phyloP scores from a whole-genome alignment of 2,113 vertebrate species.

The Xiphophorus hellerii region DNA sequence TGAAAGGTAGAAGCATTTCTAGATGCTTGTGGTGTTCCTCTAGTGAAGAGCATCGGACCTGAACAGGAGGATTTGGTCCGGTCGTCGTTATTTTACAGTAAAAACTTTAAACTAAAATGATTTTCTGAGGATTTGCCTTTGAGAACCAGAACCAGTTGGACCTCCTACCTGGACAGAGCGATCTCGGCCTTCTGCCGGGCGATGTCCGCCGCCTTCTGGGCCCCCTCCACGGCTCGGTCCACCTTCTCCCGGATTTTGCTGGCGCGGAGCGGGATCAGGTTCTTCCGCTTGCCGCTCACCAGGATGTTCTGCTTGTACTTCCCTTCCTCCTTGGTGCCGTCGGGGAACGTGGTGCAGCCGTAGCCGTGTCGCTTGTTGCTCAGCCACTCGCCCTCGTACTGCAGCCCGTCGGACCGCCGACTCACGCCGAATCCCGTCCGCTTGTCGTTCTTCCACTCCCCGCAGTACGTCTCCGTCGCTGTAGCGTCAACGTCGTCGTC shows the following conservation, averaged over 20 bases:
- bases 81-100: too few relatives aligned
- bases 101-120: too few relatives aligned
- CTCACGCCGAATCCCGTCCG: conserved; percentile 92
- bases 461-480: conserved; percentile 92
- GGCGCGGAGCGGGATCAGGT: conserved; percentile 94
- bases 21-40: too few relatives aligned
- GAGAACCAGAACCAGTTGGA: background rate
- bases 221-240: conserved; percentile 91
- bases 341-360: conserved; percentile 95
- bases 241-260: conserved; percentile 99
- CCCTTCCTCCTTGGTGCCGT: conserved; percentile 96
- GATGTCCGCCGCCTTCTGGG: conserved; percentile 90
- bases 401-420: conserved; percentile 92
- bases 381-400: conserved; percentile 96
- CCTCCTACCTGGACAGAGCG: conserved; percentile 90
- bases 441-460: conserved; percentile 98
- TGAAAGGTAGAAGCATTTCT: too few relatives aligned
- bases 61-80: too few relatives aligned
- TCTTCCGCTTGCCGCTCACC: conserved; percentile 96
- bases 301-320: conserved; percentile 98
- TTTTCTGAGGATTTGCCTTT: too few relatives aligned
- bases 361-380: conserved; percentile 96
- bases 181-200: conserved; percentile 96
- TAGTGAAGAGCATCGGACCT: too few relatives aligned
- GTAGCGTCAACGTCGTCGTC: conserved; percentile 97